Evolutionary conservation across 2,888 invertebrate species (phyloP), one percentile per base, ranked within the genome.

Genomic region (Ceraclea dissimilis): DNA sequence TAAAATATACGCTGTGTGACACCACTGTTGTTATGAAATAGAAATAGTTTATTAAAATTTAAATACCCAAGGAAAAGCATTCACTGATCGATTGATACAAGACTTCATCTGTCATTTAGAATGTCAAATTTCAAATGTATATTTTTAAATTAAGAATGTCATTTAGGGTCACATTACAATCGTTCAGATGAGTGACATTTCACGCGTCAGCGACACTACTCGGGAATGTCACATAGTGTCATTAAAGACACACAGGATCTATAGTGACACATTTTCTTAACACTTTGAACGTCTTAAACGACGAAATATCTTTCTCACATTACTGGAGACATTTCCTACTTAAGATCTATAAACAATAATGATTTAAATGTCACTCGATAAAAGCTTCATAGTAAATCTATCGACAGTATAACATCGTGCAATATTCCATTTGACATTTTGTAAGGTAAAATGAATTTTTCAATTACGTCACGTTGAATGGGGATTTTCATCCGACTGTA

Each of bases 171-270:
- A 16, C 4, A 39, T 39, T 39, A 39, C 39, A n/a, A 39, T n/a
- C 13, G 39, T 39, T 18, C 18, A 39, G 54, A 26, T 51, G 33
- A 57, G 52, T 53, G 49, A 52, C 54, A 31, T 17, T 62, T 63
- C 67, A 67, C 52, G 52, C 52, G 46, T 52, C 26, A 16, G 13
- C 33, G 49, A 31, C 55, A 26, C 53, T 16, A 50, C 50, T 33
- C 34, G n/a, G 39, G 21, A 21, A 22, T 43, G 54, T 22, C 21
- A 49, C 39, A n/a, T 4, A 26, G 39, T 16, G 39, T 39, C 39
- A n/a, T 16, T 39, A 39, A 39, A 8, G 39, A 39, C 39, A 39
- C 13, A 16, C 39, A 39, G 47, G 20, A 10, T 19, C 47, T 16
- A 34, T 49, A 54, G 39, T 49, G 43, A 54, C 44, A 49, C 39